These are phyloP conservation scores for Perca fluviatilis DNA, from an alignment of 2,113 vertebrate species.

Conservation along the genomic window DNA sequence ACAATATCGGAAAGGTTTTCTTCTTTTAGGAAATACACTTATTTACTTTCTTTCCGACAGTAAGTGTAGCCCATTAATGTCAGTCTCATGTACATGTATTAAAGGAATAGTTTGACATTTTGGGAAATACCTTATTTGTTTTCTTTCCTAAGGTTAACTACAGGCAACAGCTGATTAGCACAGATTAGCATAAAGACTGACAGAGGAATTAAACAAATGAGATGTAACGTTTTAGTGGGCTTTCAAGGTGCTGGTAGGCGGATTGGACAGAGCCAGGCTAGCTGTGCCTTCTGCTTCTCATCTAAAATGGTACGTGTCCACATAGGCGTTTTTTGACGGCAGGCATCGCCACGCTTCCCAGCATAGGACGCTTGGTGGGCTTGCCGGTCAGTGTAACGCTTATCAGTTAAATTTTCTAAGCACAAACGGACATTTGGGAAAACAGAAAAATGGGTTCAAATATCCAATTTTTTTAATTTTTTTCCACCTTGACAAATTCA, in stretches of 20 bases:
- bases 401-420: too few species aligned
- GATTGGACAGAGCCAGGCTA: not conserved
- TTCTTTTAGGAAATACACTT: not conserved
- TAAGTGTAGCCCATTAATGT: not conserved
- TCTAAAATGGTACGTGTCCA: not conserved
- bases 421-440: too few species aligned
- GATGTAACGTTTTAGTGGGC: not conserved
- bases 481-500: too few species aligned
- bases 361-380: too few species aligned
- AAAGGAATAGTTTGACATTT: not conserved
- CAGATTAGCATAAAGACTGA: not conserved
- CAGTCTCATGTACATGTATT: not conserved
- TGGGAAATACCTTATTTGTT: not conserved
- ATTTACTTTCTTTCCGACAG: not conserved
- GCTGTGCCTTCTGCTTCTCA: not conserved
- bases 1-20: not conserved
- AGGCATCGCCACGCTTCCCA: too few species aligned
- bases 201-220: not conserved
- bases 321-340: too few species aligned
- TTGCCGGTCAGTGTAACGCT: too few species aligned
- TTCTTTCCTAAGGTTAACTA: not conserved
- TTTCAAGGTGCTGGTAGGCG: not conserved
- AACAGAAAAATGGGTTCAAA: too few species aligned
- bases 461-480: too few species aligned
- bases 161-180: conserved; percentile 2